Conservation (phyloP, 2,797 vertebrate genomes). For the Vultur gryphus region DNA sequence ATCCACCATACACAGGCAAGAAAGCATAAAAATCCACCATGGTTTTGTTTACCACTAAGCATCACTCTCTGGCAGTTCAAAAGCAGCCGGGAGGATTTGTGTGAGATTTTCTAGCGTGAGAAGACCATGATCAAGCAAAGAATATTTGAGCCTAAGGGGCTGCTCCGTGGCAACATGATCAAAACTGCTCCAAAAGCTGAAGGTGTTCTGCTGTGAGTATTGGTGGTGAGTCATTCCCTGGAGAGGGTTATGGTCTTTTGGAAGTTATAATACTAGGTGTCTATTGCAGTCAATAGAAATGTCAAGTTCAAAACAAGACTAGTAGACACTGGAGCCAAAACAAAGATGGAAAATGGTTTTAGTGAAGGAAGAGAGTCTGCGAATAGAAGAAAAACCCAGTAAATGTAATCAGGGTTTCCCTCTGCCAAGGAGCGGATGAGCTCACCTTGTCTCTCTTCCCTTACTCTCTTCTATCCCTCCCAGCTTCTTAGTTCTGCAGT, state of each 20-base stretch:
- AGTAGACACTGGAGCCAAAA: background rate
- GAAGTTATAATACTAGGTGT: background rate
- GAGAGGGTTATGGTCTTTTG: background rate
- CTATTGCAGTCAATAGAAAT: background rate
- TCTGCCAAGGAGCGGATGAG: background rate
- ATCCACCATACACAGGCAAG: background rate
- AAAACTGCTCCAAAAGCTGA: background rate
- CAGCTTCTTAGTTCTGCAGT: background rate
- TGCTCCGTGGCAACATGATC: accelerated
- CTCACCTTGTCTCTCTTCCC: background rate
- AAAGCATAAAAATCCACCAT: background rate
- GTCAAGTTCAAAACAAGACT: background rate
- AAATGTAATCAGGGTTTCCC: background rate
- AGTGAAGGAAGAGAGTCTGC: background rate
- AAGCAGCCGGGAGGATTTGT: background rate
- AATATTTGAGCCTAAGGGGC: background rate
- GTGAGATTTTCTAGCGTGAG: background rate
- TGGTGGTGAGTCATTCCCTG: background rate
- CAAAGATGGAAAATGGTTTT: background rate
- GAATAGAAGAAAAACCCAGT: background rate
- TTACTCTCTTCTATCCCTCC: background rate
- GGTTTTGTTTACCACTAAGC: background rate
- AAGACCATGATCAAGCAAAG: background rate
- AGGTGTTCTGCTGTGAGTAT: background rate
- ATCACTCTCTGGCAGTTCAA: background rate